phyloP scores from a whole-genome alignment of 2,888 invertebrate species.

The Cybosia mesomella region DNA sequence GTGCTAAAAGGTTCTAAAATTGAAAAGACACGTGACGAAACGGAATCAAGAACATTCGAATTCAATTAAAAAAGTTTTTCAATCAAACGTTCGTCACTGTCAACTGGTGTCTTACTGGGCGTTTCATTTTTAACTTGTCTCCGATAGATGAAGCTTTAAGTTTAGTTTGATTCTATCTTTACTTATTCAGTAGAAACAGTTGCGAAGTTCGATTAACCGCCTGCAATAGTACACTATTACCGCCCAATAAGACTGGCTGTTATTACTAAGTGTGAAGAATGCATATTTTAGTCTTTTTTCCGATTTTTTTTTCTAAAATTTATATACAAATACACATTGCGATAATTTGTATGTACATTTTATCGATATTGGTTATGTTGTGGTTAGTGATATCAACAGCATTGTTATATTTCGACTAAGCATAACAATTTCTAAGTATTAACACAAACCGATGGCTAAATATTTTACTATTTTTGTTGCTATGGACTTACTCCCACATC shows the following conservation, averaged over 20 bases:
- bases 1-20: slow-evolving; percentile 63
- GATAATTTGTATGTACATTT: slow-evolving; percentile 59
- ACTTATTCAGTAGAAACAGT: slow-evolving; percentile 36
- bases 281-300: slow-evolving; percentile 69
- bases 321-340: slow-evolving; percentile 75
- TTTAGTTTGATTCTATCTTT: slow-evolving; percentile 34
- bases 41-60: slow-evolving; percentile 41
- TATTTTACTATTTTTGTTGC: slow-evolving; percentile 38
- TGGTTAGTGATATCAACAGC: slow-evolving; percentile 42
- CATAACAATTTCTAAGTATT: slow-evolving; percentile 32
- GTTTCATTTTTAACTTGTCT: slow-evolving; percentile 37
- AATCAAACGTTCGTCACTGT: slow-evolving; percentile 44
- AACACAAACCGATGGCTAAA: slow-evolving; percentile 44
- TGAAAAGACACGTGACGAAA: slow-evolving; percentile 53
- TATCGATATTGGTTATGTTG: slow-evolving; percentile 39
- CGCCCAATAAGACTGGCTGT: slow-evolving; percentile 58
- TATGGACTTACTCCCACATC: slow-evolving; percentile 46
- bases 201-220: slow-evolving; percentile 39
- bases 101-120: slow-evolving; percentile 50
- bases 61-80: slow-evolving; percentile 42
- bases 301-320: slow-evolving; percentile 65
- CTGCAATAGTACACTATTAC: slow-evolving; percentile 47
- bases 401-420: slow-evolving; percentile 45
- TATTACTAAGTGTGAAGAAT: slow-evolving; percentile 53
- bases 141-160: slow-evolving; percentile 31